These are phyloP conservation scores for Chaenocephalus aceratus DNA, from an alignment of 2,113 vertebrate genomes.

Conservation along the genomic window DNA sequence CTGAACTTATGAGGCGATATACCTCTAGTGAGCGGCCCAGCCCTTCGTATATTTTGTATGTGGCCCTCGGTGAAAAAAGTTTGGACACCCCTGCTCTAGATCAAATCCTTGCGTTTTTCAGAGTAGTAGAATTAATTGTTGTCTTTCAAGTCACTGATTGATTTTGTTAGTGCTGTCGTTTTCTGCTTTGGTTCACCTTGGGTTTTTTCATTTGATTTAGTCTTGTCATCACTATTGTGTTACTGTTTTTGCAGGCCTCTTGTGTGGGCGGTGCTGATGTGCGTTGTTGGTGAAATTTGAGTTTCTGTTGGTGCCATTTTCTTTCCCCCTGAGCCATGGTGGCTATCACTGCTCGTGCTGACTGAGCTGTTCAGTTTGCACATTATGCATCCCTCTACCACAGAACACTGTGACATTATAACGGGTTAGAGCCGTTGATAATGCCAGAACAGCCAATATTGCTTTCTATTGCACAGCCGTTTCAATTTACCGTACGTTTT, in stretches of 20 bases:
- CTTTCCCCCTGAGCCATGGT: background rate
- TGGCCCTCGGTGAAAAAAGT: no score
- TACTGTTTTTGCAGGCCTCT: background rate
- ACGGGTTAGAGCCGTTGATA: no score
- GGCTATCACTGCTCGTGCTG: background rate
- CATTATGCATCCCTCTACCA: background rate
- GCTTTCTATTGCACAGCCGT: no score
- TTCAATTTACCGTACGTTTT: background rate
- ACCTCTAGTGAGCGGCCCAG: no score
- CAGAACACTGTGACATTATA: background rate
- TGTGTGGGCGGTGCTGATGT: background rate
- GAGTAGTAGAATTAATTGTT: background rate
- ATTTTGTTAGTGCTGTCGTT: background rate
- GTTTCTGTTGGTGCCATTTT: conserved; percentile 4
- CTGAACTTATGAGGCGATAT: no score
- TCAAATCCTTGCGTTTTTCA: background rate
- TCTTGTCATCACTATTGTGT: background rate
- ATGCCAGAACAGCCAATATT: no score
- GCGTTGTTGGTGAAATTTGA: background rate
- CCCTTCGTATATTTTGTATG: no score
- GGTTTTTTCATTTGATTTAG: background rate
- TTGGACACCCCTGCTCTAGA: background rate
- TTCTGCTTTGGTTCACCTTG: background rate
- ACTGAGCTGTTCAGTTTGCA: background rate
- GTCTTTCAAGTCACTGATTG: background rate